Evolutionary conservation across 1,140 invertebrate genomes (phyloP).

Genomic region (Sycobia sp.): DNA sequence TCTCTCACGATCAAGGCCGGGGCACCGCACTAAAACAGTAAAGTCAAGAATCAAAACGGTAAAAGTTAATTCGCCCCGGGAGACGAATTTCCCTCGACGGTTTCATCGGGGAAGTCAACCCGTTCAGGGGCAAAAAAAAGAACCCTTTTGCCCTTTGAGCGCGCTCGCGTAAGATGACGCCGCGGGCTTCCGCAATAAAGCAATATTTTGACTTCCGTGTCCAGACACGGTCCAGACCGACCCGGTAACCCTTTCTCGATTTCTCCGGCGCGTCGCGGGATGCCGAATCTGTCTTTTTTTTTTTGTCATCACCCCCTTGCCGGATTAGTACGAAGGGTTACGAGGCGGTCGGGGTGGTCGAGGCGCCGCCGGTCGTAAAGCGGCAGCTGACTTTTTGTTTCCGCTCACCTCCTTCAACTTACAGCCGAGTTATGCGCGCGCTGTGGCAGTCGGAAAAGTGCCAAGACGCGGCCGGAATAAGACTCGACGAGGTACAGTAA

Average conservation of each 20-base stretch:
- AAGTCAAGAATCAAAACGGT: constrained; percentile 40
- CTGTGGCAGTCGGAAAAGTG: neutral
- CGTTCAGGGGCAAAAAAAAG: constrained; percentile 37
- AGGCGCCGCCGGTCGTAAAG: constrained; percentile 44
- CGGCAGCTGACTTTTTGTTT: constrained; percentile 48
- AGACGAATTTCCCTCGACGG: constrained; percentile 28
- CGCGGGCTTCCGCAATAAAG: constrained; percentile 49
- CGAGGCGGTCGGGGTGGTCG: constrained; percentile 39
- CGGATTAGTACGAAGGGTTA: constrained; percentile 47
- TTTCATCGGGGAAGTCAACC: constrained; percentile 37
- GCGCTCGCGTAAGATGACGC: constrained; percentile 35
- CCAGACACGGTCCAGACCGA: no score
- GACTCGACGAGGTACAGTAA: neutral
- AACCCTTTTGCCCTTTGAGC: constrained; percentile 39
- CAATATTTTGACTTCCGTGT: constrained; percentile 51
- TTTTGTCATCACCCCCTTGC: no score
- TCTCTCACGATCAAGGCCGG: constrained; percentile 15
- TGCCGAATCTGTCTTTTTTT: constrained; percentile 23
- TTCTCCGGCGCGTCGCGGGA: constrained; percentile 11
- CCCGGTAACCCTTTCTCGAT: constrained; percentile 38
- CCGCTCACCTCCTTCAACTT: constrained; percentile 33
- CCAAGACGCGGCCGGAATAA: neutral
- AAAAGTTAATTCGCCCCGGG: constrained; percentile 34
- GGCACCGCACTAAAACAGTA: constrained; percentile 44
- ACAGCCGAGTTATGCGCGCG: neutral